These are phyloP conservation scores for Crocidura indochinensis DNA, from an alignment of 2,797 vertebrate species.

Conservation along the genomic window DNA sequence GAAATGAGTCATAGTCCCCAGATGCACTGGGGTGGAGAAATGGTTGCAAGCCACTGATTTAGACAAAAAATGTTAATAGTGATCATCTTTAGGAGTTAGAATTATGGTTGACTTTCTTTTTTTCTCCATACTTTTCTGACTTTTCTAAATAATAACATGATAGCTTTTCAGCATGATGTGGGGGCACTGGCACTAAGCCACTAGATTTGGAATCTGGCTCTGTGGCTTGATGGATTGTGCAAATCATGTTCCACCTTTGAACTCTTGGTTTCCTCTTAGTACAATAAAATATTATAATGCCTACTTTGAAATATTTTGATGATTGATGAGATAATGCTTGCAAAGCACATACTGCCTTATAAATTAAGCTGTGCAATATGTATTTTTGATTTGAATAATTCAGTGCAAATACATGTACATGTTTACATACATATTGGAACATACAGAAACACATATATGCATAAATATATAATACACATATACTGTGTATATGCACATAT, in stretches of 20 bases:
- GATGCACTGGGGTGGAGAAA: neutral
- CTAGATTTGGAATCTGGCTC: neutral
- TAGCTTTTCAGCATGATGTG: neutral
- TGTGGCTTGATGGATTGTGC: neutral
- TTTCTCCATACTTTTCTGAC: slow-evolving; percentile 37
- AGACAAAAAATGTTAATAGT: neutral
- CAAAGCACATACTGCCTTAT: neutral
- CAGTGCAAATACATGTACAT: no score
- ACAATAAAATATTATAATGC: neutral
- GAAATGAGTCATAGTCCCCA: neutral
- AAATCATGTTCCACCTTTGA: slow-evolving; percentile 17
- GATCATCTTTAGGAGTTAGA: slow-evolving; percentile 20
- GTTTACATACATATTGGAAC: no score
- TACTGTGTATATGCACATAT: no score
- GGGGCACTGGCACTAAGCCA: neutral
- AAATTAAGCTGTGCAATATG: neutral
- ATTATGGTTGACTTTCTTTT: slow-evolving; percentile 23
- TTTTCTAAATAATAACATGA: slow-evolving; percentile 21
- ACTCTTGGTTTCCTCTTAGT: neutral
- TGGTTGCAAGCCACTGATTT: neutral
- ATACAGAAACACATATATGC: no score
- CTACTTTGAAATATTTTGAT: neutral
- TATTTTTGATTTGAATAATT: no score
- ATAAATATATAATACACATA: no score
- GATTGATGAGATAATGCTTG: neutral